A percentile compares a stretch with the other conserved stretches of the same genome.
phyloP scores from a whole-genome alignment of 2,113 vertebrate species.

The Neomonachus schauinslandi region DNA sequence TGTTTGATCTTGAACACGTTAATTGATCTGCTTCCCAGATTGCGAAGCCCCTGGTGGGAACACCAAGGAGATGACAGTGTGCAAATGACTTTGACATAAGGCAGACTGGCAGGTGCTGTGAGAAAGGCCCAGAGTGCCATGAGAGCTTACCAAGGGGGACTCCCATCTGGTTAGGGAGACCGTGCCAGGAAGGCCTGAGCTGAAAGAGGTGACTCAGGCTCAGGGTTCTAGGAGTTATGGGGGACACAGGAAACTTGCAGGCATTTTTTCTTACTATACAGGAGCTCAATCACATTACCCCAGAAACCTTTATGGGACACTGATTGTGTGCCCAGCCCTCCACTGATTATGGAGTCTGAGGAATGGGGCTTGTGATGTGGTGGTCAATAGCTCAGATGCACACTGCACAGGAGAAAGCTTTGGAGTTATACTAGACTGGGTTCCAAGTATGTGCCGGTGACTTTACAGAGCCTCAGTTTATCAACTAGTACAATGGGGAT shows the following conservation, averaged over 20 bases:
- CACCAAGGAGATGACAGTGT: neutral
- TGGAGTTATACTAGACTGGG: neutral
- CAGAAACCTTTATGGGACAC: neutral
- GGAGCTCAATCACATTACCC: neutral
- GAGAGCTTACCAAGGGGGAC: accelerated
- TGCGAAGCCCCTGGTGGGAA: neutral
- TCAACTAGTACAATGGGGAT: neutral
- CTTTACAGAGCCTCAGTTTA: neutral
- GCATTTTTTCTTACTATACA: neutral
- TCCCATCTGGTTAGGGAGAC: neutral
- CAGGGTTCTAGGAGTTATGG: neutral
- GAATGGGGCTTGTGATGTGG: neutral
- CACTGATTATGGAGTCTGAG: neutral
- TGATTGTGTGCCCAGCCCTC: neutral
- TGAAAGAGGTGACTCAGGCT: neutral
- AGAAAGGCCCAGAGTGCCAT: neutral
- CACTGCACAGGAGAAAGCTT: neutral
- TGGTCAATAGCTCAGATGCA: neutral
- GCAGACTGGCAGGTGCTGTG: neutral
- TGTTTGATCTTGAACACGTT: neutral
- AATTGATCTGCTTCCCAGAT: neutral
- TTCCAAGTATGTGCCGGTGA: neutral
- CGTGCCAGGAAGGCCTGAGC: neutral
- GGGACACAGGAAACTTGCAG: neutral
- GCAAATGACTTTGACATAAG: neutral